phyloP scores from a whole-genome alignment of 2,113 vertebrate genomes.

The Coptodon bakossiorum region DNA sequence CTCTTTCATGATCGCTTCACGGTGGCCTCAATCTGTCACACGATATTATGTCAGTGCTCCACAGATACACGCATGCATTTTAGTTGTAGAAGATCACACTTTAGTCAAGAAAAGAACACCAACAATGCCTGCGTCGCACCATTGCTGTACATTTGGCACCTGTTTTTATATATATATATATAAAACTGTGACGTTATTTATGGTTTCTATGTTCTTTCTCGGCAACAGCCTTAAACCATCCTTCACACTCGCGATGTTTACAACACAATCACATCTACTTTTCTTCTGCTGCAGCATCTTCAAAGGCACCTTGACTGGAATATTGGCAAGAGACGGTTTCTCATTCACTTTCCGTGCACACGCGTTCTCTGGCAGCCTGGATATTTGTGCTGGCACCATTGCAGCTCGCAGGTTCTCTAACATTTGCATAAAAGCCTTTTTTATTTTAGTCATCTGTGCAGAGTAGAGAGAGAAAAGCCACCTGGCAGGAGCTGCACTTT shows the following conservation, averaged over 20 bases:
- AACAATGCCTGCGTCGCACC: not conserved
- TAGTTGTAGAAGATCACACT: not conserved
- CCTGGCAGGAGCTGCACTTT: not conserved
- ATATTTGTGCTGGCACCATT: constrained; percentile 1
- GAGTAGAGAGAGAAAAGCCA: not conserved
- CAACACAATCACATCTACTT: not conserved
- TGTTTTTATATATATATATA: not conserved
- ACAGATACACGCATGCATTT: not conserved
- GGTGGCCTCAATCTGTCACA: constrained; percentile 84
- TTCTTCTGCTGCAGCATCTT: not conserved
- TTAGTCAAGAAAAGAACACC: not conserved
- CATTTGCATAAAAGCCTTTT: constrained; percentile 10
- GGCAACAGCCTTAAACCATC: not conserved
- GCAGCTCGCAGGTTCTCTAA: not conserved
- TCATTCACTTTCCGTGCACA: constrained; percentile 21
- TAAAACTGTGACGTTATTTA: not conserved
- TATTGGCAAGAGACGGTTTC: not conserved
- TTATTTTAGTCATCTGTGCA: not conserved
- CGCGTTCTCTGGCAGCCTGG: not conserved
- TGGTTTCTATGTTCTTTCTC: not conserved
- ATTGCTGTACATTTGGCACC: not conserved
- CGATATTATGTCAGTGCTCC: constrained; percentile 69
- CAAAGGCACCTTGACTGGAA: constrained; percentile 36
- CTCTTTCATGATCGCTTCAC: constrained; percentile 79
- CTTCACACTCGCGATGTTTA: not conserved